Conservation (phyloP, 2,113 vertebrate genomes). For the Oenanthe oenanthe region DNA sequence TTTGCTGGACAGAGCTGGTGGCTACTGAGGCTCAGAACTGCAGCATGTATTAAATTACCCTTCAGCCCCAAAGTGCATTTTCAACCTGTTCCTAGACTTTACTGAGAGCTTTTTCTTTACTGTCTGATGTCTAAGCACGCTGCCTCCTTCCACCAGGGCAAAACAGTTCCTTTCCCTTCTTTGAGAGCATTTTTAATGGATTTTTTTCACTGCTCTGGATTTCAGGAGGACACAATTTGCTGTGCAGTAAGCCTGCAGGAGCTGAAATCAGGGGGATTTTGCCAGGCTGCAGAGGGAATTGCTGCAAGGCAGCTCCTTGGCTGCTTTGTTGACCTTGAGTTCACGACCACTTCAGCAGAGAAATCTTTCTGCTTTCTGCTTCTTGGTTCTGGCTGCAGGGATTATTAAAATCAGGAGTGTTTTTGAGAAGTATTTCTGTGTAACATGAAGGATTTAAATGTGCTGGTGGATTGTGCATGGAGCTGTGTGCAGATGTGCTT, state of each 20-base stretch:
- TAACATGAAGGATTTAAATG: neutral
- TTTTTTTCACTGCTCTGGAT: neutral
- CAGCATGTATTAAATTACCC: neutral
- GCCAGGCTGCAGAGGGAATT: neutral
- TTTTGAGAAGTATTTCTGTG: neutral
- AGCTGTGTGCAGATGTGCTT: neutral
- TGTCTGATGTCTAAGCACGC: accelerated
- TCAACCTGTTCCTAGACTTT: neutral
- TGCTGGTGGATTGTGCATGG: accelerated
- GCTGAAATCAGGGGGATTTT: neutral
- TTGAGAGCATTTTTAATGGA: neutral
- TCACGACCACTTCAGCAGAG: neutral
- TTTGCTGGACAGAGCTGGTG: neutral
- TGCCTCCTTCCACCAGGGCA: neutral
- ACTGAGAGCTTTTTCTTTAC: neutral
- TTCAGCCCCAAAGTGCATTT: neutral
- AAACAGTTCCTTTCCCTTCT: neutral
- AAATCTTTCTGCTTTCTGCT: neutral
- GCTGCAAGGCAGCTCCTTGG: neutral
- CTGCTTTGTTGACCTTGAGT: neutral
- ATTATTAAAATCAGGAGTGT: neutral
- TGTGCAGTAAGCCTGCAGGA: neutral
- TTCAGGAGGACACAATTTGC: neutral
- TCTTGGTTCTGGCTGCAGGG: neutral
- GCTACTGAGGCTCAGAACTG: neutral